These are phyloP conservation scores for Protosalanx chinensis DNA, from an alignment of 2,797 vertebrate genomes.

Conservation along the genomic window DNA sequence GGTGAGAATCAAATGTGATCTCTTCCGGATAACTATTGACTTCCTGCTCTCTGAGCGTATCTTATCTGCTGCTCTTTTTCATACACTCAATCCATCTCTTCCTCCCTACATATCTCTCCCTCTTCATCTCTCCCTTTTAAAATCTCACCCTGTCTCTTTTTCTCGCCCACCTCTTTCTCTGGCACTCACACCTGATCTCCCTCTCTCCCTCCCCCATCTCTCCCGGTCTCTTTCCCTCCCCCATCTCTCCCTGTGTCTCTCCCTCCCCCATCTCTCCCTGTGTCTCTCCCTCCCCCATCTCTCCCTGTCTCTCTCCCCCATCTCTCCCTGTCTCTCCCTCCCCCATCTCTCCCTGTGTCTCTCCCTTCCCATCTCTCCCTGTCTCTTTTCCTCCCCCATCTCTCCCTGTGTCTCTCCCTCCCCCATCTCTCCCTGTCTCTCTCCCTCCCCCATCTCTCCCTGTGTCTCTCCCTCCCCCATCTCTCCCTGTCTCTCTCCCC, in stretches of 20 bases:
- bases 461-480: slow-evolving; percentile 35
- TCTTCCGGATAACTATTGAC: slow-evolving; percentile 1
- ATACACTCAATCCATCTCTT: background rate
- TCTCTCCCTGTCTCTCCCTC: slow-evolving; percentile 4
- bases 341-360: slow-evolving; percentile 19
- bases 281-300: slow-evolving; percentile 28
- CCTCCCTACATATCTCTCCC: background rate
- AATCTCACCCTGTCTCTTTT: background rate
- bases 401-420: slow-evolving; percentile 36
- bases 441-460: slow-evolving; percentile 1
- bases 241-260: slow-evolving; percentile 26
- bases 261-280: slow-evolving; percentile 25
- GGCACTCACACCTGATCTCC: background rate
- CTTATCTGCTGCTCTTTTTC: slow-evolving; percentile 42
- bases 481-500: background rate
- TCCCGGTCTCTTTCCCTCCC: background rate
- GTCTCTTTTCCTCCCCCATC: background rate
- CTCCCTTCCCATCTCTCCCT: slow-evolving; percentile 26
- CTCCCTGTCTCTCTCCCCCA: background rate
- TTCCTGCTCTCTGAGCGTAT: background rate
- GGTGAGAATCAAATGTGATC: slow-evolving; percentile 42
- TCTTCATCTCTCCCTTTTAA: slow-evolving; percentile 36
- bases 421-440: background rate
- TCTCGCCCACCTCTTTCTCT: background rate
- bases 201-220: slow-evolving; percentile 28